Evolutionary conservation across 2,888 invertebrate genomes (phyloP), one percentile per base, ranked within the genome.

Genomic region (Rhogogaster chlorosoma): DNA sequence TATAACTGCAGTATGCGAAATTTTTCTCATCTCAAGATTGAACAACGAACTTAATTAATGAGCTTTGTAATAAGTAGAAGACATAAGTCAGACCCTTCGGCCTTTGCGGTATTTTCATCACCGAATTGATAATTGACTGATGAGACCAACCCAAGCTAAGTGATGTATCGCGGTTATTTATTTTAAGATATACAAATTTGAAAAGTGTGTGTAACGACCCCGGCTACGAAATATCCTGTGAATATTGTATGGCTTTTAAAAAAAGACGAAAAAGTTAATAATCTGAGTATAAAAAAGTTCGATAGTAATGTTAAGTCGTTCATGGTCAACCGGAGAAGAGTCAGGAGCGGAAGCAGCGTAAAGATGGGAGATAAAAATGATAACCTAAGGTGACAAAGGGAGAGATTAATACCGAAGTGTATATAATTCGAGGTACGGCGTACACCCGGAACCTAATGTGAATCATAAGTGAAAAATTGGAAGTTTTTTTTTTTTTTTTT

Each of bases 201-300:
- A 26, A 61, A 2, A 22, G n/a, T 22, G 49, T 49, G 6, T 18
- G 6, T n/a, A 53, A n/a, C 2, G n/a, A 53, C 2, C 80, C 36
- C 38, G 18, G 9, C 12, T 36, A 38, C 15, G 29, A 61, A 32
- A 36, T 61, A 57, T 15, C 18, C 22, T 26, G 12, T 22, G 18
- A 61, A n/a, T 36, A 87, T 91, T 92, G 92, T 90, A 93, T 92
- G 92, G 93, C 92, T 92, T 92, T 92, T 89, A 93, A 91, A 89
- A 90, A 92, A 87, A 92, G 92, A 88, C 91, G 92, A 83, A 93
- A 93, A 91, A 93, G 92, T 90, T n/a, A n/a, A 70, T 42, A 45
- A 53, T 18, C 18, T 3, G 18, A 49, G 12, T 64, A 45, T n/a
- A 18, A 18, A 61, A 10, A 22, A 29, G 84, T 36, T 22, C 57